Evolutionary conservation across 2,888 invertebrate species (phyloP).

Genomic region (Erpobdella octoculata): DNA sequence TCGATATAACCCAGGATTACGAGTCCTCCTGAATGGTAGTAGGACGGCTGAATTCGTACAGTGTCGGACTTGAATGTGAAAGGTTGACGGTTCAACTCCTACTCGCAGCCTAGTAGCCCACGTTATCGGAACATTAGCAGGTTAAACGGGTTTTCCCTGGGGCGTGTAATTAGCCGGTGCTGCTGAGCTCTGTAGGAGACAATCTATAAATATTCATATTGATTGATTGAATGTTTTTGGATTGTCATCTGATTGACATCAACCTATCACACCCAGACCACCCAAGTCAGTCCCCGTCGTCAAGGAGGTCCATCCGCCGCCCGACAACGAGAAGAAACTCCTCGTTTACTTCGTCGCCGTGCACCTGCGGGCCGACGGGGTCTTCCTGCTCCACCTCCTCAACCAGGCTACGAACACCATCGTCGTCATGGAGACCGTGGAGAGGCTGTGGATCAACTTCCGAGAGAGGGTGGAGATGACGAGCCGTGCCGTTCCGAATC

Average conservation of each 20-base stretch:
- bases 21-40: too few species aligned
- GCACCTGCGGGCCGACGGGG: slow-evolving; percentile 34
- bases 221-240: neutral
- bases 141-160: neutral
- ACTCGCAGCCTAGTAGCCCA: too few species aligned
- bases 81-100: too few species aligned
- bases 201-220: neutral
- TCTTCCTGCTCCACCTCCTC: slow-evolving; percentile 34
- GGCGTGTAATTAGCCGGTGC: neutral
- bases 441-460: slow-evolving; percentile 31
- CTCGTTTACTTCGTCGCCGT: slow-evolving; percentile 26
- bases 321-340: neutral
- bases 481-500: too few species aligned
- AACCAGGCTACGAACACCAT: slow-evolving; percentile 34
- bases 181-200: neutral
- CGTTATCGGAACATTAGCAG: too few species aligned
- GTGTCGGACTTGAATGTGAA: too few species aligned
- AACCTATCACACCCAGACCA: neutral
- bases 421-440: slow-evolving; percentile 32
- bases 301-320: neutral
- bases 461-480: slow-evolving; percentile 21
- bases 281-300: neutral
- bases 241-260: neutral
- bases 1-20: too few species aligned
- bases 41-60: too few species aligned